These are phyloP conservation scores for Branchinecta lynchi DNA, from an alignment of 1,140 invertebrate species.

Conservation along the genomic window DNA sequence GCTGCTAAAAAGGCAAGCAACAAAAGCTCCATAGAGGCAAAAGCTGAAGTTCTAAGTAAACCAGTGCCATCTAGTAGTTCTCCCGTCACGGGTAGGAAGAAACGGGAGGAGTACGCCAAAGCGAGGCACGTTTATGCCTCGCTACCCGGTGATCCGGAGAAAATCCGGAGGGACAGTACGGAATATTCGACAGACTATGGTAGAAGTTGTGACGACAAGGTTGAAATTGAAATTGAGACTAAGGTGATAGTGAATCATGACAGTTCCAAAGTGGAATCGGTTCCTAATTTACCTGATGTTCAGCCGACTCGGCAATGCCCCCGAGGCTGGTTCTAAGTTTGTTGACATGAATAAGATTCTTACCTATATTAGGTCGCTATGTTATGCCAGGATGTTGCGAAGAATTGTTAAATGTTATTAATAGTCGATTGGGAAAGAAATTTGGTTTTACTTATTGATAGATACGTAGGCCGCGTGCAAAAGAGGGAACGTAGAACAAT, in stretches of 20 bases:
- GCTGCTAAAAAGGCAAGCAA: slow-evolving; percentile 55
- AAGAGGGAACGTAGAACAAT: no score
- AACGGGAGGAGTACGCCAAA: slow-evolving; percentile 17
- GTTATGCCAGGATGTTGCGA: no score
- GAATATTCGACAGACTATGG: not conserved
- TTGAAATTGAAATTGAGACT: slow-evolving; percentile 3
- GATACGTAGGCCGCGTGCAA: no score
- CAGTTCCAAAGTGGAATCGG: not conserved
- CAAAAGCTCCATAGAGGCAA: slow-evolving; percentile 47
- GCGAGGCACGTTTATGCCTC: slow-evolving; percentile 5
- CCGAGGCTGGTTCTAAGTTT: not conserved
- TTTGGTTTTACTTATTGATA: no score
- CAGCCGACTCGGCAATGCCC: not conserved
- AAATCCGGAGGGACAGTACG: not conserved
- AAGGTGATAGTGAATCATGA: not conserved
- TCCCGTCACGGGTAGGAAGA: not conserved
- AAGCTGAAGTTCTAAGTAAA: slow-evolving; percentile 51
- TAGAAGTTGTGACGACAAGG: not conserved
- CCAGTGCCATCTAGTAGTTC: not conserved
- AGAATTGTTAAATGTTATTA: no score
- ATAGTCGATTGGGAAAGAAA: no score
- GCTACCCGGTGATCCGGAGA: not conserved
- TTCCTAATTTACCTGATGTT: not conserved
- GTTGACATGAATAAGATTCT: no score
- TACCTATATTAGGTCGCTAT: no score